phyloP scores from a whole-genome alignment of 1,140 invertebrate species.

The Drosophila orosa region DNA sequence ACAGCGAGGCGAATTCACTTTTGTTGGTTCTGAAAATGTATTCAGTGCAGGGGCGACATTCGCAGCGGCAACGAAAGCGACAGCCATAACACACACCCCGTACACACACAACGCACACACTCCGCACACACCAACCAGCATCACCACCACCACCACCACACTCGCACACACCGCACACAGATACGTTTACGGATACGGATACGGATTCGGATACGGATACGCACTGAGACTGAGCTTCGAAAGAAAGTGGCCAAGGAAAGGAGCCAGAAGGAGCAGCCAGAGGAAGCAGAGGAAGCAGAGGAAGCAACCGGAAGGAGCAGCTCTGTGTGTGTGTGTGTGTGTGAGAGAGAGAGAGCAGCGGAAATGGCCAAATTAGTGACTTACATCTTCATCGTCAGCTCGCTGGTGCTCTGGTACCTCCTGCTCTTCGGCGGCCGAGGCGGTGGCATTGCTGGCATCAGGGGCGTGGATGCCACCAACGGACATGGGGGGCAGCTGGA shows the following conservation, averaged over 20 bases:
- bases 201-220: background rate
- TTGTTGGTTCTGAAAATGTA: slow-evolving; percentile 75
- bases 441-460: slow-evolving; percentile 35
- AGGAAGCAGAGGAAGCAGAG: background rate
- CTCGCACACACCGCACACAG: slow-evolving; percentile 18
- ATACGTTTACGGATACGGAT: slow-evolving; percentile 15
- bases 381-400: slow-evolving; percentile 76
- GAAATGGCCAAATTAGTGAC: slow-evolving; percentile 81
- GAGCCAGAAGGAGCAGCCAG: slow-evolving; percentile 2
- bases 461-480: slow-evolving; percentile 72
- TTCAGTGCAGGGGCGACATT: slow-evolving; percentile 83
- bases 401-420: slow-evolving; percentile 76
- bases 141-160: no score
- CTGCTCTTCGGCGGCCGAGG: slow-evolving; percentile 65
- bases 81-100: slow-evolving; percentile 59
- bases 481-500: slow-evolving; percentile 77
- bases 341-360: slow-evolving; percentile 2
- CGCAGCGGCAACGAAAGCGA: slow-evolving; percentile 80
- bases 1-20: slow-evolving; percentile 62
- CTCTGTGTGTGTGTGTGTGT: background rate
- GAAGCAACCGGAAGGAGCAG: slow-evolving; percentile 22
- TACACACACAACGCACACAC: slow-evolving; percentile 12
- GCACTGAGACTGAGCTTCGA: background rate
- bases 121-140: background rate
- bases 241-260: slow-evolving; percentile 20